Base-by-base conservation (phyloP, 2,797 vertebrate genomes). In the Phrynocephalus vlangalii region DNA sequence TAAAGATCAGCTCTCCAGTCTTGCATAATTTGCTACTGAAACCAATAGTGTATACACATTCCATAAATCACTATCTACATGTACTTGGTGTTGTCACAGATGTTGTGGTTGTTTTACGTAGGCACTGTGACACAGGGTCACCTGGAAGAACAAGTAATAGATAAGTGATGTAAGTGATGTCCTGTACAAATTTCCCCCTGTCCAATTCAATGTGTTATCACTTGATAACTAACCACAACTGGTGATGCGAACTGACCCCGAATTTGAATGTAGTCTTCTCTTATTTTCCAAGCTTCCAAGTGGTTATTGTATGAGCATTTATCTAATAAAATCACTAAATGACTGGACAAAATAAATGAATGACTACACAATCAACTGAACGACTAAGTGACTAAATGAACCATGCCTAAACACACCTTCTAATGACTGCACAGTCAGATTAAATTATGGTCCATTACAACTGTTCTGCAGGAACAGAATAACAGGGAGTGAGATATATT, bases 381-480 rank as follows among this genome's bases (percentile, higher is more conserved):
- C 10, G 76, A 70, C 48, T 20, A 28, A 52, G 66, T 68, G 76
- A 70, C 63, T 86, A 86, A 86, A 86, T 79, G 76, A 79, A 86
- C 75, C 84, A 79, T 86, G 78, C 44, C 66, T 79, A 79, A 86
- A 68, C 44, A 86, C 44, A 86, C 72, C 50, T 79, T 79, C 44
- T 86, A 86, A 79, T 79, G 84, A 79, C 22, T 79, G 75, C 44
- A 56, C 16, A 22, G 63, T 68, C 84, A 85, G 63, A 86, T 86
- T 86, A 86, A 6, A 86, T 86, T 86, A 86, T 52, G 84, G 44
- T 68, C 33, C n/a, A 79, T 70, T 86, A 79, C 10, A 18, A 68
- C 38, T 44, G 38, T 52, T 22, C 66, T 56, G 5, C 66, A 70
- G 28, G 75, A 70, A 70, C 33, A 79, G 44, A 86, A 70, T 33